These are phyloP conservation scores for Champsocephalus gunnari DNA, from an alignment of 2,797 vertebrate genomes.

Conservation along the genomic window DNA sequence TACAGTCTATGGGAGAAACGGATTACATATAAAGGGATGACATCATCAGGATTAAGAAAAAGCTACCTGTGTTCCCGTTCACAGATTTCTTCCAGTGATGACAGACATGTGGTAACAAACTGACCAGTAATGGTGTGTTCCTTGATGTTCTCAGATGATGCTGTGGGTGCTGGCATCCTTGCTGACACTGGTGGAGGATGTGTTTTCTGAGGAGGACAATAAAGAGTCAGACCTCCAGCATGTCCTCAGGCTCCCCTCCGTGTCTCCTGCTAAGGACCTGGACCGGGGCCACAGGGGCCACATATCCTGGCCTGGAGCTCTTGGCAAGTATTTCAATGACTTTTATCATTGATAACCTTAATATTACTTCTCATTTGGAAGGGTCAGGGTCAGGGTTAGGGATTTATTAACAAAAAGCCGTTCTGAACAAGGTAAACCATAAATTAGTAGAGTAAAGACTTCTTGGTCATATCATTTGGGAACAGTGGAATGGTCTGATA, in stretches of 20 bases:
- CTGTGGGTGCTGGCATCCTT: slow-evolving; percentile 75
- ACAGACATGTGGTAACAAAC: no score
- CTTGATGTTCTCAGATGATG: slow-evolving; percentile 69
- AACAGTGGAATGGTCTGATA: no score
- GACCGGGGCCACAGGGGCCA: slow-evolving; percentile 7
- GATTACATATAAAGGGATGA: no score
- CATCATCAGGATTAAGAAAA: no score
- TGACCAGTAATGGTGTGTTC: slow-evolving; percentile 6
- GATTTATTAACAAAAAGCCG: not conserved
- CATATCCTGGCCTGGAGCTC: slow-evolving; percentile 26
- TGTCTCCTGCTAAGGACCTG: slow-evolving; percentile 26
- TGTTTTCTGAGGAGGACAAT: slow-evolving; percentile 57
- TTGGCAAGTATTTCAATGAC: slow-evolving; percentile 36
- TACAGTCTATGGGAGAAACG: no score
- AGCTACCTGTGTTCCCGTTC: no score
- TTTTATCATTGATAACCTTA: not conserved
- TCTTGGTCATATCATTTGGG: not conserved
- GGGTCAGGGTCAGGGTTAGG: no score
- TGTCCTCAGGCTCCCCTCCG: slow-evolving; percentile 31
- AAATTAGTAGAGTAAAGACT: not conserved
- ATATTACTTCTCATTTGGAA: not conserved
- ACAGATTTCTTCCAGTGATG: no score
- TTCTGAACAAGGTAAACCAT: not conserved
- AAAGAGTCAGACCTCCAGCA: slow-evolving; percentile 42
- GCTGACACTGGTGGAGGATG: slow-evolving; percentile 70